Evolutionary conservation across 2,113 vertebrate genomes (phyloP).

Genomic region (Macheiramphus alcinus): DNA sequence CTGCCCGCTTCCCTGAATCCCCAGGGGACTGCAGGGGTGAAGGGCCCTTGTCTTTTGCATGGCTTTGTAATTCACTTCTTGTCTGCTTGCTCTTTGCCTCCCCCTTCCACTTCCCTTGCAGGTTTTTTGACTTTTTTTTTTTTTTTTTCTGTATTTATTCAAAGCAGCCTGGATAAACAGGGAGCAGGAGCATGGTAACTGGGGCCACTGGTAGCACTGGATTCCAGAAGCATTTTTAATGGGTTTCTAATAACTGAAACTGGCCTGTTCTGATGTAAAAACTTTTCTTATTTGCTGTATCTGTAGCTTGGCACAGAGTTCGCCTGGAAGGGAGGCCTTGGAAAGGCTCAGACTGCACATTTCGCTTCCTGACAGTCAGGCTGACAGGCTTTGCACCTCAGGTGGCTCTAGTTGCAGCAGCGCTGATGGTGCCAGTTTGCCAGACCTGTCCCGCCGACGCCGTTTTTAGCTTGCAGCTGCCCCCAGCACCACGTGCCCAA

Average conservation of each 20-base stretch:
- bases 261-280: neutral
- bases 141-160: neutral
- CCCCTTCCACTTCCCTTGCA: neutral
- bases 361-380: neutral
- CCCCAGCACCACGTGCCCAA: rapidly evolving
- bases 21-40: neutral
- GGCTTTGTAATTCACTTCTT: neutral
- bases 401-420: neutral
- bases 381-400: neutral
- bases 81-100: neutral
- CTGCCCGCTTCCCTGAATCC: neutral
- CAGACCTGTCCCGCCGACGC: neutral
- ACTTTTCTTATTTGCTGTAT: neutral
- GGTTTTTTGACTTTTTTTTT: neutral
- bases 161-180: neutral
- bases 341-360: neutral
- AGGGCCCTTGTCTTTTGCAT: neutral
- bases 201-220: neutral
- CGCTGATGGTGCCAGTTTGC: neutral
- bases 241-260: neutral
- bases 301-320: neutral
- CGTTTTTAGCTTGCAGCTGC: neutral
- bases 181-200: neutral
- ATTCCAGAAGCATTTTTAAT: neutral
- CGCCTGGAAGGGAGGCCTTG: neutral